phyloP scores from a whole-genome alignment of 1,140 invertebrate genomes.

The Dendrolimus punctatus region DNA sequence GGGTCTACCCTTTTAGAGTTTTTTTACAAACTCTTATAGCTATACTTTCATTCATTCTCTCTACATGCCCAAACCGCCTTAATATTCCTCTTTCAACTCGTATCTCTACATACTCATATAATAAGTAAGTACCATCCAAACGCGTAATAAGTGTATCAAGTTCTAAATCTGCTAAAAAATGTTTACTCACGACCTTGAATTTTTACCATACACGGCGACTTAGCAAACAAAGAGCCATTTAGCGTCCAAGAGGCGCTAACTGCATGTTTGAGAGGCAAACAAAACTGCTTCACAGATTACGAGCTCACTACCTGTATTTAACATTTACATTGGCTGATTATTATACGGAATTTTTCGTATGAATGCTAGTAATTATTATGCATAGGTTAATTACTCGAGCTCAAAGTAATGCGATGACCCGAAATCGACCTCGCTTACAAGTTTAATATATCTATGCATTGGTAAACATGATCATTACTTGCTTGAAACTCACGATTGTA shows the following conservation, averaged over 20 bases:
- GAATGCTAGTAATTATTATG: too few species aligned
- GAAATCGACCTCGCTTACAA: not conserved
- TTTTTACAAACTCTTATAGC: too few species aligned
- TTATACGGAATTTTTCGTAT: too few species aligned
- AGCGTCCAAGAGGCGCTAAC: conserved; percentile 29
- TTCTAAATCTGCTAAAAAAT: not conserved
- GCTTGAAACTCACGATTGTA: too few species aligned
- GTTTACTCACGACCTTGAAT: conserved; percentile 12
- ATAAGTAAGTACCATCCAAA: too few species aligned
- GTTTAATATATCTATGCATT: not conserved
- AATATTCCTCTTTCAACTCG: too few species aligned
- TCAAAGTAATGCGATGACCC: conserved; percentile 1
- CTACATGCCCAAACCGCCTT: too few species aligned
- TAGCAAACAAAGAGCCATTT: conserved; percentile 27
- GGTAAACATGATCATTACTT: not conserved
- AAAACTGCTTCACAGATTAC: conserved; percentile 18
- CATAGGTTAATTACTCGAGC: not conserved
- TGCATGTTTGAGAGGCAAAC: conserved; percentile 32
- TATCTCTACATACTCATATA: too few species aligned
- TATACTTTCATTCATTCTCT: too few species aligned
- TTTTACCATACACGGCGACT: conserved; percentile 5
- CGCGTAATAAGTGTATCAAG: too few species aligned
- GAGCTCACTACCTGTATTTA: conserved; percentile 20
- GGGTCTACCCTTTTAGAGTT: too few species aligned
- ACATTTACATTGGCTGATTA: not conserved